Base-by-base conservation (phyloP, 2,888 invertebrate genomes). In the Archips xylosteana region DNA sequence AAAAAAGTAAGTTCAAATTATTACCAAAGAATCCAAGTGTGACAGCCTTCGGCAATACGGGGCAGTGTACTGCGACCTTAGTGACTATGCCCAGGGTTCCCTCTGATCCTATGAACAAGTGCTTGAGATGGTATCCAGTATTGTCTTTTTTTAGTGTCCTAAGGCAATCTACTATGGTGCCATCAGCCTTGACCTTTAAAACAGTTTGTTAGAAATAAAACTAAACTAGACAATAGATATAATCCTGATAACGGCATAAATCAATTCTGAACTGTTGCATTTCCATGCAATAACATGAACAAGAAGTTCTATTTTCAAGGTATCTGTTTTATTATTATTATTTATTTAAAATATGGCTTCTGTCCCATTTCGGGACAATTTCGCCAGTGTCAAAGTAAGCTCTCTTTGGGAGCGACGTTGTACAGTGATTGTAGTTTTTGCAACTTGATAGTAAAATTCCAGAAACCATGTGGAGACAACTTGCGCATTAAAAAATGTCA, bases 101-200 rank as follows among this genome's bases (percentile, higher is more conserved):
- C 93, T 99, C 99, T 0, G 99, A 98, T 13, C 99, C 99, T 81
- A 99, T 98, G 86, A 99, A 99, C 75, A 99, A 90, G 90, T 99
- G 99, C 86, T 99, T 99, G 81, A 99, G 92, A 86, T 99, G 99
- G 87, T 98, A 99, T 0, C 99, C 99, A 0, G 99, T 99, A 88
- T 99, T 99, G 89, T 99, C 99, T 89, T 99, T 99, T 85, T 98
- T 97, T 80, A 99, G 95, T 0, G 97, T 95, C 74, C 96, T 97
- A 86, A 99, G 95, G 75, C 98, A 96, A 87, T 99, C 97, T 45
- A 99, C 88, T 0, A 99, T 89, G 69, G 97, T 96, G 0, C 99
- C 99, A 85, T 97, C 96, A 0, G 98, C 97, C 89, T 96, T 95
- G 9, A 98, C 97, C 97, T 97, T 76, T 49, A 82, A 77, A 49